Evolutionary conservation across 2,113 vertebrate genomes (phyloP), one percentile per base, ranked within the genome.

Genomic region (Takifugu flavidus): DNA sequence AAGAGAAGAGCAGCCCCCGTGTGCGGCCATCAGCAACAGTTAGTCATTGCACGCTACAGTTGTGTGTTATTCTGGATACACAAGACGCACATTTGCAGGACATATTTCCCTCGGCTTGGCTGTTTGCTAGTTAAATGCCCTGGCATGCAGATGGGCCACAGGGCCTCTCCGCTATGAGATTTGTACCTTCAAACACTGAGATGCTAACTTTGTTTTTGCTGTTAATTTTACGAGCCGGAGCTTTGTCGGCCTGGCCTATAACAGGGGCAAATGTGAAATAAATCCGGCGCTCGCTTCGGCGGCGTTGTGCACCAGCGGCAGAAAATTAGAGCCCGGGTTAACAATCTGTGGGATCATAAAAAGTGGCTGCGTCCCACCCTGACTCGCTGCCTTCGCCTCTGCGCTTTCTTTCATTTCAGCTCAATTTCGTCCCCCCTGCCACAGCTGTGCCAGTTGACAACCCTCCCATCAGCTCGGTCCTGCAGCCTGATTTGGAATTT

Each of bases 341-440:
- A 85, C 74, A 72, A 79, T 79, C 56, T 69, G 68, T 12, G 20
- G 75, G 57, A 56, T 78, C 72, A 72, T 82, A 75, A 84, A 87
- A 80, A 20, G 20, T 0, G 42, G 62, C 75, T 69, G 68, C 71
- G 78, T 83, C 79, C 72, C 79, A 55, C 67, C 66, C 69, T 75
- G 75, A 53, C 50, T 64, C 51, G 49, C 13, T 50, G 49, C 47
- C 15, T 56, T 65, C 56, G 50, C 28, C 28, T 62, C 49, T 71
- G 5, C 28, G 44, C 64, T 59, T 69, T 28, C 25, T 62, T 44
- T 67, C 42, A 50, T 58, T 52, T 51, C n/a, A 20, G 55, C 26
- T 61, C 65, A 4, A 61, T 70, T 60, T 42, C 12, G 15, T 25
- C 15, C 57, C 56, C 44, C 10, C 7, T 65, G 55, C 51, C 42